Evolutionary conservation across 2,888 invertebrate genomes (phyloP), one percentile per base, ranked within the genome.

Genomic region (Drosophila merina): DNA sequence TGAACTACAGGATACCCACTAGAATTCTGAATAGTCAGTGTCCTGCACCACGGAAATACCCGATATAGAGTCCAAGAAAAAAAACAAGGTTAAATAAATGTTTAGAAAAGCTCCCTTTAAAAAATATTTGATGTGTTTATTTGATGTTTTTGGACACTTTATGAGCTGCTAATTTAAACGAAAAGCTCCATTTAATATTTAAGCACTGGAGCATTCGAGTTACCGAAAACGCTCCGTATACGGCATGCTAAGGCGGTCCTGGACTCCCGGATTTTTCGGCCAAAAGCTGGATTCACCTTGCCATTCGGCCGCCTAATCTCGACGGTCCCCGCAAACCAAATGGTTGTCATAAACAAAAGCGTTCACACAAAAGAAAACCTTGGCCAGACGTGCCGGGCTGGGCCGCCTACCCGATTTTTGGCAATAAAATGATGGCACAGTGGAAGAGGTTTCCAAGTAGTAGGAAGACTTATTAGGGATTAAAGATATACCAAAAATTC

Each of bases 291-390:
- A 12, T 45, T 30, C 64, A 72, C 72, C 72, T 72, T 64, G 42
- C 63, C 50, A 49, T 59, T 38, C 54, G 12, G 20, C 14, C 28
- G 42, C 47, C 56, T 84, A 86, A 82, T 86, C 84, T 83, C 86
- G 52, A 71, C 60, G 40, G 58, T 57, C 57, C 55, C 66, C 79
- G 70, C 59, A 74, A 60, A 62, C 78, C 77, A 77, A 82, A 82
- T 86, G 86, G 71, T 68, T 50, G 69, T 58, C 86, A 84, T 86
- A 82, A 86, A 86, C 84, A 73, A 83, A 68, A 62, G 36, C 54
- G 56, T 63, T 44, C 73, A 66, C 49, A 57, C 55, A 69, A 64
- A 40, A 54, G 44, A 42, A 62, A 74, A 50, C 48, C 38, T 58
- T 40, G 72, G 50, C 50, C 58, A 51, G 75, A 75, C 70, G 70